Conservation (phyloP, 2,113 vertebrate species). For the Riparia riparia region DNA sequence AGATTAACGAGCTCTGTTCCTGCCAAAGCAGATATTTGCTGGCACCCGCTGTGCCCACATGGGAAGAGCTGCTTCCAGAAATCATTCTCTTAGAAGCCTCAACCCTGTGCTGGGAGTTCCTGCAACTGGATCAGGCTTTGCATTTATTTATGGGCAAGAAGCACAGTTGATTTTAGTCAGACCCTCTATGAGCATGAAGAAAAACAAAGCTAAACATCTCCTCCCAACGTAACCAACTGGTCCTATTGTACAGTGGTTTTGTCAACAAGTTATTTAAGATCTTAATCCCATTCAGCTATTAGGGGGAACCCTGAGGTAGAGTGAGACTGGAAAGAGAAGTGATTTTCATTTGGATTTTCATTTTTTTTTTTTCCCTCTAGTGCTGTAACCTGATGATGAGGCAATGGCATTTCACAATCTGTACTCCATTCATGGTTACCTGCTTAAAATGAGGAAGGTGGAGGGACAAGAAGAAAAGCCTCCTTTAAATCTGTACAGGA, state of each 20-base stretch:
- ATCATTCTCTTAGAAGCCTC: neutral
- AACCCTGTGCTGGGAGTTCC: neutral
- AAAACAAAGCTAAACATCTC: conserved; percentile 18
- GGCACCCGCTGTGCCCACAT: neutral
- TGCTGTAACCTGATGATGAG: conserved; percentile 19
- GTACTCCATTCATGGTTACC: neutral
- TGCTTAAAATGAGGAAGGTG: conserved; percentile 52
- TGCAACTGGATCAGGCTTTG: neutral
- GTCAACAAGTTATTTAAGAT: neutral
- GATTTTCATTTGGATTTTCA: conserved; percentile 40
- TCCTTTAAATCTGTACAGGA: neutral
- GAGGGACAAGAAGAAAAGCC: conserved; percentile 47
- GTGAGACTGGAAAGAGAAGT: neutral
- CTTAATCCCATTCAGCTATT: conserved; percentile 31
- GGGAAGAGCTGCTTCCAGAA: neutral
- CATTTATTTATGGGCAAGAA: neutral
- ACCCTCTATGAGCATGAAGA: neutral
- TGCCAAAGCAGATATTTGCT: neutral
- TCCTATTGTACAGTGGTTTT: neutral
- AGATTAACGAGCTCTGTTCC: neutral
- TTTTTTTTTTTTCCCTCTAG: neutral
- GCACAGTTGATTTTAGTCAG: conserved; percentile 6
- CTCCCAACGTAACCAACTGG: neutral
- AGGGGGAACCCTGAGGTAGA: neutral
- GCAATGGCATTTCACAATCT: neutral